Conservation (phyloP, 2,113 vertebrate species). For the Chloebia gouldiae region DNA sequence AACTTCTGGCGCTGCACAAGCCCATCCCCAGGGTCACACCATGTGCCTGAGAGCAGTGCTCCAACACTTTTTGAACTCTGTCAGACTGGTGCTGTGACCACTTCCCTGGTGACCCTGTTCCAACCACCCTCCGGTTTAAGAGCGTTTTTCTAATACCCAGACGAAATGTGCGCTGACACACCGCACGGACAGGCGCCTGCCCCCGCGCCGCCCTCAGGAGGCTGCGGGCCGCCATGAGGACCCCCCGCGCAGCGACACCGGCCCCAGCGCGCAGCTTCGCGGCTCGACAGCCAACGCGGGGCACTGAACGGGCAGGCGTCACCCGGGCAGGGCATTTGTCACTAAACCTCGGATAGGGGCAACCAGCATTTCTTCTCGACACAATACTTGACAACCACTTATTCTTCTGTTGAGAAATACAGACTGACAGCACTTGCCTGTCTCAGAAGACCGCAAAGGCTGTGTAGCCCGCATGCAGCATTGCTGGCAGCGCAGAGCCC, state of each 20-base stretch:
- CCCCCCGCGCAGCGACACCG: accelerated
- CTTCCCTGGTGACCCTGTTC: neutral
- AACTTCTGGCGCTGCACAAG: neutral
- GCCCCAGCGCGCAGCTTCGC: too few relatives aligned
- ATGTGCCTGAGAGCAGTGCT: neutral
- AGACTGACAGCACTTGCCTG: neutral
- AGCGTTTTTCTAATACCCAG: neutral
- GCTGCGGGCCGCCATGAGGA: neutral
- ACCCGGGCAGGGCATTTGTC: neutral
- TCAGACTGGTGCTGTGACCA: neutral
- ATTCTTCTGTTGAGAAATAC: neutral
- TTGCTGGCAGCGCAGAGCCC: neutral
- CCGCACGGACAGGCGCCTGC: accelerated
- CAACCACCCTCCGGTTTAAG: neutral
- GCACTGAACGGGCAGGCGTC: accelerated
- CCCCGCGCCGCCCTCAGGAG: too few relatives aligned
- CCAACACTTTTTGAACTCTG: neutral
- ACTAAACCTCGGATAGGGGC: neutral
- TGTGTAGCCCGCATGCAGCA: accelerated
- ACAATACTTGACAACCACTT: accelerated
- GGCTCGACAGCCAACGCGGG: accelerated
- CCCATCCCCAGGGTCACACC: neutral
- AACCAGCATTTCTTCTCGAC: neutral
- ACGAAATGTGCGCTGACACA: neutral
- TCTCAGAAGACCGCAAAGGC: accelerated